Percentiles rank a stretch among this genome's conserved stretches.
Conservation (phyloP, 2,797 vertebrate genomes). For the Lepidocolaptes lacrymiger region DNA sequence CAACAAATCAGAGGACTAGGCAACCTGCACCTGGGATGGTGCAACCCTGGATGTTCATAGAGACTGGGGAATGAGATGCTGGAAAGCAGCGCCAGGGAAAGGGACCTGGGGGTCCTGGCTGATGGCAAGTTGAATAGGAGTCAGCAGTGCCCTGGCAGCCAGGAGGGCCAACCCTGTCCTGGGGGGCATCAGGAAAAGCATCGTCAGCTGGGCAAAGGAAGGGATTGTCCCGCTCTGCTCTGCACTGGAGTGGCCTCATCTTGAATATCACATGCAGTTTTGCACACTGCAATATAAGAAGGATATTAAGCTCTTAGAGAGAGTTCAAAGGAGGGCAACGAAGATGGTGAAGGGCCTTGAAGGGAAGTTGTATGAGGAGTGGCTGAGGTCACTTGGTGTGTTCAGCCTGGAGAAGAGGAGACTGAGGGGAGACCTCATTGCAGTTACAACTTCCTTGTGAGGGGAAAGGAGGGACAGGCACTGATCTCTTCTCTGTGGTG, state of each 20-base stretch:
- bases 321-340: not conserved
- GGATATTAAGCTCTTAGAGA: not conserved
- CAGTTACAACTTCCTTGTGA: not conserved
- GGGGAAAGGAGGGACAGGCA: not conserved
- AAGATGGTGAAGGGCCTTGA: not conserved
- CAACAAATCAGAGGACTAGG: not conserved
- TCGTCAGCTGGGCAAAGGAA: accelerated
- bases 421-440: not conserved
- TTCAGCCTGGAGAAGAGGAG: not conserved
- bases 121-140: not conserved
- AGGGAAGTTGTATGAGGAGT: not conserved
- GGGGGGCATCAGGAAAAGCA: not conserved
- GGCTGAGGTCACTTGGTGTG: not conserved
- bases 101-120: not conserved
- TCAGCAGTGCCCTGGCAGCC: not conserved
- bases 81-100: not conserved
- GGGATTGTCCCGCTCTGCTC: not conserved
- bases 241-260: not conserved
- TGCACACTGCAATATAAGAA: not conserved
- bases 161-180: not conserved
- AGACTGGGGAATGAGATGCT: not conserved
- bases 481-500: not conserved
- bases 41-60: not conserved
- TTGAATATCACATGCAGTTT: not conserved
- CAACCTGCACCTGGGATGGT: not conserved